Percentiles rank a stretch among this genome's conserved stretches.
These are phyloP conservation scores for Peromyscus polionotus DNA, from an alignment of 2,113 vertebrate genomes.

Conservation along the genomic window DNA sequence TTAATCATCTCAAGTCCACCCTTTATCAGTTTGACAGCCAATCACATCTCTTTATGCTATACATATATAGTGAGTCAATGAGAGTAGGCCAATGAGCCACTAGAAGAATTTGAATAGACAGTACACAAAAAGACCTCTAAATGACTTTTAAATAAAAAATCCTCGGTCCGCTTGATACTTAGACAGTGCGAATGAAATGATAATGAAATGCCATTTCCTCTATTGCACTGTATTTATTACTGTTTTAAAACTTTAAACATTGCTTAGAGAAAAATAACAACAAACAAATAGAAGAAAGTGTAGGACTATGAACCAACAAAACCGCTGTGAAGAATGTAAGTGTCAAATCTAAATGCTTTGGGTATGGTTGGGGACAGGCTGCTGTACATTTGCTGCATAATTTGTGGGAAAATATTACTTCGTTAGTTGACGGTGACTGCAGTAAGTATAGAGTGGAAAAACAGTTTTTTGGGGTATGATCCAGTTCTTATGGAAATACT, in stretches of 20 bases:
- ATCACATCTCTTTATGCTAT: neutral
- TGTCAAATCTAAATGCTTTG: neutral
- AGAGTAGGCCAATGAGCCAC: neutral
- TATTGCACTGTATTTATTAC: neutral
- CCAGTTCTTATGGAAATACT: neutral
- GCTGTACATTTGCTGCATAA: neutral
- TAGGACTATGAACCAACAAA: neutral
- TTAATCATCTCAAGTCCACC: neutral
- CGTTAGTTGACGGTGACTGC: neutral
- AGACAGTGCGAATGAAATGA: neutral
- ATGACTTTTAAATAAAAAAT: neutral
- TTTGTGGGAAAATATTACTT: neutral
- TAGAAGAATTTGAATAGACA: neutral
- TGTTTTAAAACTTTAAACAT: neutral
- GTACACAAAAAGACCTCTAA: neutral
- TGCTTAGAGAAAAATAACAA: conserved; percentile 18
- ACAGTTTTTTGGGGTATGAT: neutral
- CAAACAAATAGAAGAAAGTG: neutral
- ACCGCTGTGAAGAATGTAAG: neutral
- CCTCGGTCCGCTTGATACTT: neutral
- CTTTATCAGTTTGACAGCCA: neutral
- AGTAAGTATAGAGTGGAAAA: neutral
- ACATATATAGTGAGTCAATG: neutral
- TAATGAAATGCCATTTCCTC: neutral
- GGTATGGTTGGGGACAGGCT: neutral